These are phyloP conservation scores for Abscondita cerata DNA, from an alignment of 2,888 invertebrate genomes.

Conservation along the genomic window DNA sequence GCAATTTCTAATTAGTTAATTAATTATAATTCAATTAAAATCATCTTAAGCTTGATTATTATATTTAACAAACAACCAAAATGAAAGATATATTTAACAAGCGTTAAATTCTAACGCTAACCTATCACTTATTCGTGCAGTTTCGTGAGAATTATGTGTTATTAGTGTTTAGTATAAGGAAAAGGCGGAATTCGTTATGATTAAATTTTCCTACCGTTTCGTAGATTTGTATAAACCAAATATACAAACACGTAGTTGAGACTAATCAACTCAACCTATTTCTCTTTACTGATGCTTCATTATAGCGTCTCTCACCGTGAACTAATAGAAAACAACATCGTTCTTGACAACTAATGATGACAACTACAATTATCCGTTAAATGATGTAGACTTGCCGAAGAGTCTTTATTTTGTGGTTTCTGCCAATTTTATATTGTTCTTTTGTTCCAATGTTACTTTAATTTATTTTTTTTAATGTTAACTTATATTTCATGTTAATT, in stretches of 20 bases:
- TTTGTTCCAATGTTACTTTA: too few species aligned
- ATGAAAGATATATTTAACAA: too few species aligned
- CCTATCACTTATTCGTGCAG: not conserved
- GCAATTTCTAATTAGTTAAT: too few species aligned
- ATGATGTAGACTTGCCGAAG: slow-evolving; percentile 14
- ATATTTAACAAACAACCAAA: too few species aligned
- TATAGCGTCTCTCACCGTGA: slow-evolving; percentile 9
- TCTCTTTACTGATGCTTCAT: slow-evolving; percentile 23
- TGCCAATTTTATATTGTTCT: too few species aligned
- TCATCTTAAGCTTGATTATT: too few species aligned
- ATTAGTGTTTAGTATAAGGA: not conserved
- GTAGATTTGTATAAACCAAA: slow-evolving; percentile 23
- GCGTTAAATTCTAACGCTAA: not conserved
- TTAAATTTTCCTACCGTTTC: slow-evolving; percentile 20
- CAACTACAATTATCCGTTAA: slow-evolving; percentile 24
- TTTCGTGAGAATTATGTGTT: not conserved
- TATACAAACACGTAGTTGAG: slow-evolving; percentile 23
- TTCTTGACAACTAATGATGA: slow-evolving; percentile 35
- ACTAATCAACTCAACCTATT: slow-evolving; percentile 26
- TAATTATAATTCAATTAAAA: too few species aligned
- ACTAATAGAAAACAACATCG: slow-evolving; percentile 27
- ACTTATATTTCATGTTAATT: too few species aligned
- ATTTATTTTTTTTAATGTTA: too few species aligned
- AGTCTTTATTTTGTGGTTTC: slow-evolving; percentile 4
- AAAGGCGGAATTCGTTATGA: not conserved